These are phyloP conservation scores for Mastomys natalensis DNA, from an alignment of 2,113 vertebrate species.

Conservation along the genomic window DNA sequence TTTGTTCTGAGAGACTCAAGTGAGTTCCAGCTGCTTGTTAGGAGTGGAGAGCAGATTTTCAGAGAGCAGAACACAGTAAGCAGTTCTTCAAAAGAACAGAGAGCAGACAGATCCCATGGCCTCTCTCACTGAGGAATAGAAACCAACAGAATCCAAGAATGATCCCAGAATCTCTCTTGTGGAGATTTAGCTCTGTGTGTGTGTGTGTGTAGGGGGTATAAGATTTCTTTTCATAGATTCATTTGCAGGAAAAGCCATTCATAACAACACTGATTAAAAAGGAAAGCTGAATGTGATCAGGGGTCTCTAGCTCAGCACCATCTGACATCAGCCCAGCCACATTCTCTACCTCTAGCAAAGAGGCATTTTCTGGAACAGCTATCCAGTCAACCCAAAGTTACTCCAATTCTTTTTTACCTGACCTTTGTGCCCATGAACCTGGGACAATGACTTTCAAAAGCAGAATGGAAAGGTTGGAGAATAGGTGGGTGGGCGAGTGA, in stretches of 20 bases:
- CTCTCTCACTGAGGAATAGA: background rate
- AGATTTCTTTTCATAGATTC: constrained; percentile 40
- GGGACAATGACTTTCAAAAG: background rate
- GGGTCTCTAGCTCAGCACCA: background rate
- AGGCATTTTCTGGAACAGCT: background rate
- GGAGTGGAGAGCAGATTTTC: constrained; percentile 43
- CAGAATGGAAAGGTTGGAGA: background rate
- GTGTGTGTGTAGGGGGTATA: background rate
- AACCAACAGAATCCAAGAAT: background rate
- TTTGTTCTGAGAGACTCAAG: constrained; percentile 45
- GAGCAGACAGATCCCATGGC: background rate
- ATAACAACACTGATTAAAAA: background rate
- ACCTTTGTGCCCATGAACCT: background rate
- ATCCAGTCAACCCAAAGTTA: background rate
- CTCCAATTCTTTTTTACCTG: too few species aligned
- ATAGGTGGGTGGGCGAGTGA: too few species aligned
- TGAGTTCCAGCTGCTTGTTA: constrained; percentile 63
- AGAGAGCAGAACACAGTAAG: constrained; percentile 4
- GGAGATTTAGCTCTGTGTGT: background rate
- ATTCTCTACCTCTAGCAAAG: background rate
- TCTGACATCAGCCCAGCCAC: background rate
- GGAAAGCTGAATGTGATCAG: background rate
- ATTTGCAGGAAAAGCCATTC: constrained; percentile 14
- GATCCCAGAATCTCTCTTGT: background rate
- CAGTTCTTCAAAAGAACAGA: background rate